A percentile compares a stretch with the other conserved stretches of the same genome.
Conservation (phyloP, 2,113 vertebrate genomes). For the Callithrix jacchus region DNA sequence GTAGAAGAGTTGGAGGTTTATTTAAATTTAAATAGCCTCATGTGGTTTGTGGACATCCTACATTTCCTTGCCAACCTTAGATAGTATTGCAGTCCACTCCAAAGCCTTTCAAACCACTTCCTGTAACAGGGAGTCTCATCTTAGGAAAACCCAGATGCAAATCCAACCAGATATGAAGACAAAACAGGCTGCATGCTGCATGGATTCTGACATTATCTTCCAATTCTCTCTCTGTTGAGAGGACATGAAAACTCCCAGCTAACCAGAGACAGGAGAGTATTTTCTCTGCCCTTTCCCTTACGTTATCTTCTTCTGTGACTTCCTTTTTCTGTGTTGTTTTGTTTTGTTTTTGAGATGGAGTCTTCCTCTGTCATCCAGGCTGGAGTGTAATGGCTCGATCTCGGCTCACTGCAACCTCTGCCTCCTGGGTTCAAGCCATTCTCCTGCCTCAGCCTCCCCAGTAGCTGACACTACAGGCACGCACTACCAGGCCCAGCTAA, state of each 20-base stretch:
- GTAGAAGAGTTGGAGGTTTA: neutral
- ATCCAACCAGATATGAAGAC: neutral
- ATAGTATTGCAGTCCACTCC: neutral
- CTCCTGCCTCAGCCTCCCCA: too few species aligned
- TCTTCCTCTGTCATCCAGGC: too few species aligned
- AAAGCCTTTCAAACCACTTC: neutral
- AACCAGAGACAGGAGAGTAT: fast-evolving
- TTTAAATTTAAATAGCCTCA: neutral
- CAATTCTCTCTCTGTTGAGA: neutral
- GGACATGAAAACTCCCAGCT: neutral
- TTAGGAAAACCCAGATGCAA: neutral
- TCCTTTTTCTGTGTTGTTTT: neutral
- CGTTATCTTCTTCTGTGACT: neutral
- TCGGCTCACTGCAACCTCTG: too few species aligned
- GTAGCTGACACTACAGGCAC: too few species aligned
- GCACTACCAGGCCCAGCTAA: too few species aligned
- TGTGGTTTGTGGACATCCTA: neutral
- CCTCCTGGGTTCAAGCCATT: too few species aligned
- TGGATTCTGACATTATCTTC: neutral
- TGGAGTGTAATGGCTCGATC: too few species aligned
- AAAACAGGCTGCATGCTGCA: neutral
- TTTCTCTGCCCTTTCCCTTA: neutral
- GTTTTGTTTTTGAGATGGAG: too few species aligned
- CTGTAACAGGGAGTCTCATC: neutral
- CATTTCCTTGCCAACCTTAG: neutral